Conservation (phyloP, 2,888 invertebrate species). For the Leptinotarsa juncta region DNA sequence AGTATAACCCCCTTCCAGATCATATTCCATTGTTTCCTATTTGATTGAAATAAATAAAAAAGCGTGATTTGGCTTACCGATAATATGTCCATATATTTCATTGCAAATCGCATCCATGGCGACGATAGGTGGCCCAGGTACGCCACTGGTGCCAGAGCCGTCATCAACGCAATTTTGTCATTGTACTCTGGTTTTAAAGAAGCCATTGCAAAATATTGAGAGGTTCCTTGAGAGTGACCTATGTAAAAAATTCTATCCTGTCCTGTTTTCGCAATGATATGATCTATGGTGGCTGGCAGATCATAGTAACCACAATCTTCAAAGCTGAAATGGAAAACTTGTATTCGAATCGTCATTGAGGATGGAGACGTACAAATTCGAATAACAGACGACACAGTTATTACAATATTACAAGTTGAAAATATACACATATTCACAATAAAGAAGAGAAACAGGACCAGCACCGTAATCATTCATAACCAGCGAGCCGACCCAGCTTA, state of each 20-base stretch:
- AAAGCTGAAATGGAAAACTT: constrained; percentile 69
- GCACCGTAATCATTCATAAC: too few relatives aligned
- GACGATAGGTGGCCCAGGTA: constrained; percentile 30
- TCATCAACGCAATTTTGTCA: constrained; percentile 67
- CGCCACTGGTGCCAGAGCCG: constrained; percentile 41
- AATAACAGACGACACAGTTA: too few relatives aligned
- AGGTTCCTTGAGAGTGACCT: constrained; percentile 84
- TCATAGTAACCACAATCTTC: constrained; percentile 84
- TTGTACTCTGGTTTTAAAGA: constrained; percentile 74
- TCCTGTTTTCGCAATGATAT: constrained; percentile 70
- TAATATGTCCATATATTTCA: constrained; percentile 17
- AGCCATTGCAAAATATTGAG: constrained; percentile 74
- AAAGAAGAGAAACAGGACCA: too few relatives aligned
- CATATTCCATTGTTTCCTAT: too few relatives aligned
- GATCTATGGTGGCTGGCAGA: constrained; percentile 83
- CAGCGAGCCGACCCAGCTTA: too few relatives aligned
- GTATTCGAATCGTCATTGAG: too few relatives aligned
- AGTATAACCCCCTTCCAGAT: too few relatives aligned
- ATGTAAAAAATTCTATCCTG: constrained; percentile 73
- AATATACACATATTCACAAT: too few relatives aligned
- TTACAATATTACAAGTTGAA: too few relatives aligned
- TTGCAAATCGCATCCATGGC: constrained; percentile 16
- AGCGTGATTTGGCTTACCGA: constrained; percentile 2
- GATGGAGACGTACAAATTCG: too few relatives aligned
- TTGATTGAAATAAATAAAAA: too few relatives aligned